Conservation (phyloP, 2,888 invertebrate species). For the Phania funesta region DNA sequence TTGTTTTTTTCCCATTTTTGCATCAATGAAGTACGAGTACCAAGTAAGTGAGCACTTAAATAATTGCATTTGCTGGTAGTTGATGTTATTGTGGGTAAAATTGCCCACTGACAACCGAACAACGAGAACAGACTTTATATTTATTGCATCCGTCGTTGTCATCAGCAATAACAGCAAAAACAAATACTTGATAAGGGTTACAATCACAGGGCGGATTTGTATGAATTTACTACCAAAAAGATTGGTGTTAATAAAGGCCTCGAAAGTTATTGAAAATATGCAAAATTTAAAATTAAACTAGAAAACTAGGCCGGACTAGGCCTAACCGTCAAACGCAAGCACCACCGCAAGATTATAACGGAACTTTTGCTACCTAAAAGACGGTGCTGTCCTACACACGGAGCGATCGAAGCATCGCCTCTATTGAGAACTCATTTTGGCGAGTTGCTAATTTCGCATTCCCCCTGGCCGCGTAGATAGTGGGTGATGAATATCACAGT, state of each 20-base stretch:
- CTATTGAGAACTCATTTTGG: too few relatives aligned
- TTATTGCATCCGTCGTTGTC: conserved; percentile 55
- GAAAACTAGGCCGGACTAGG: too few relatives aligned
- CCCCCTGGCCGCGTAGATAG: too few relatives aligned
- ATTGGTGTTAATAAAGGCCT: not conserved
- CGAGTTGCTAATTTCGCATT: too few relatives aligned
- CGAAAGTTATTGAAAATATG: not conserved
- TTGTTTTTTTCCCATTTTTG: conserved; percentile 8
- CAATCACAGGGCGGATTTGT: not conserved
- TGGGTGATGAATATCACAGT: too few relatives aligned
- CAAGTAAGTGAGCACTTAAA: conserved; percentile 62
- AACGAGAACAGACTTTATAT: conserved; percentile 38
- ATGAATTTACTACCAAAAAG: too few relatives aligned
- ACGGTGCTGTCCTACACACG: too few relatives aligned
- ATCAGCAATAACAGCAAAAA: conserved; percentile 5
- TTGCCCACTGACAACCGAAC: conserved; percentile 21
- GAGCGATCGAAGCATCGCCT: too few relatives aligned
- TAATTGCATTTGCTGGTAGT: conserved; percentile 64
- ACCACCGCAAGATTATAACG: too few relatives aligned
- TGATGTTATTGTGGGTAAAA: conserved; percentile 64
- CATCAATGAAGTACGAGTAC: conserved; percentile 43
- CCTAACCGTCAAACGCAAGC: too few relatives aligned
- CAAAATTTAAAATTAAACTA: too few relatives aligned
- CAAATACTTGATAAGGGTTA: not conserved
- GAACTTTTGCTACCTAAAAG: too few relatives aligned